Evolutionary conservation across 2,113 vertebrate species (phyloP), one percentile per base, ranked within the genome.

Genomic region (Oryzias curvinotus): DNA sequence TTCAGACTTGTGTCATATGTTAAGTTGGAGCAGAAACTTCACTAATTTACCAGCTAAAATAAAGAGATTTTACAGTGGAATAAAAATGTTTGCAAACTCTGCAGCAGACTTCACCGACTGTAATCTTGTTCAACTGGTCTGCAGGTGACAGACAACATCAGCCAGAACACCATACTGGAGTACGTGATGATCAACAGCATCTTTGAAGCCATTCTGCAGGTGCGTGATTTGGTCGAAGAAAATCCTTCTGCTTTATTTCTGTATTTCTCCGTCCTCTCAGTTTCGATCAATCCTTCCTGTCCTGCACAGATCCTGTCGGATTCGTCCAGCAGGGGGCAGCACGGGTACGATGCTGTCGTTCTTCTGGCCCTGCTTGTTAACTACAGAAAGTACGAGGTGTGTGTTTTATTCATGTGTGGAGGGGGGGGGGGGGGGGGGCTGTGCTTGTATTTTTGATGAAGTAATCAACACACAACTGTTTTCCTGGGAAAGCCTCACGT

Each of bases 111-210:
- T 2, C 2, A 36, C 10, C 36, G 12, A 36, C 26, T 5, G 2
- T 36, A 12, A 36, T 36, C 1, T 36, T 12, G 36, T 12, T 36
- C 2, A 36, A 36, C 36, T 3, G 64, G 19, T 80, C 60, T 70
- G 65, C 81, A 99, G 95, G 97, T 99, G 57, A 99, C 97, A 3
- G 97, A 98, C 89, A 99, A 99, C 46, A 99, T 99, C 63, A 99
- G 97, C 85, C 97, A 99, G 90, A 99, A 99, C 84, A 99, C 97
- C 30, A 96, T 99, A 71, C 88, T 99, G 87, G 97, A 99, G 66
- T 99, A 99, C 78, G 96, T 99, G 72, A 99, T 99, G 97, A 99
- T 99, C 86, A 99, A 99, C 90, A 99, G 97, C 84, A 99, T 99
- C 85, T 99, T 99, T 87, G 97, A 99, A 92, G 97, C 97, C 56